Evolutionary conservation across 2,888 invertebrate species (phyloP), one percentile per base, ranked within the genome.

Genomic region (Nomada ruficornis): DNA sequence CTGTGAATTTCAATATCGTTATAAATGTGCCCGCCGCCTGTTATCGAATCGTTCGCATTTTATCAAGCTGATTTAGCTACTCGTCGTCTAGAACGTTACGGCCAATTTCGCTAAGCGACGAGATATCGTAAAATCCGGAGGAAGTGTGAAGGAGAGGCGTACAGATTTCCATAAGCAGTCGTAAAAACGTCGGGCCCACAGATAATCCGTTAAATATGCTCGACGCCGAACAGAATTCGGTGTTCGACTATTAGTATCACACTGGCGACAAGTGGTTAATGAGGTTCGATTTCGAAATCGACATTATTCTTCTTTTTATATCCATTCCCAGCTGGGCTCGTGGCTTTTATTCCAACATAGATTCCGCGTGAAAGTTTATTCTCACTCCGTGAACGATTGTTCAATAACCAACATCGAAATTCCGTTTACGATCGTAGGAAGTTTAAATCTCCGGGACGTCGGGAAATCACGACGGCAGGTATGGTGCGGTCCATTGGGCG

Each of bases 361-460:
- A 29, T 29, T 42, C 76, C 73, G 79, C 78, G 77, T 68, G 83
- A 84, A 77, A 81, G 75, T 84, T 84, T 83, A 79, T 76, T 78
- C 71, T 60, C 73, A 20, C 63, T n/a, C 81, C 82, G 83, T 78
- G 82, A 82, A 78, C 79, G 78, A 63, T 68, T 60, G 78, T 84
- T 84, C 73, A 80, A 84, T 78, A 80, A 73, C 64, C 44, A 76
- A 57, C 4, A 50, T 52, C 7, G 7, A n/a, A 15, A 29, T 10
- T 70, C 69, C 78, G 80, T 87, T 87, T 83, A 87, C 84, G 84
- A 82, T 75, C 79, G 55, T 29, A 65, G 82, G 79, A 68, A 75
- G 69, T 72, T 70, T 59, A 82, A 64, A 64, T 60, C 70, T 60
- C 57, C 50, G 55, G 57, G 62, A 57, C 52, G 77, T 69, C 82